Conservation (phyloP, 2,888 invertebrate genomes). For the Aspidiotus destructor region DNA sequence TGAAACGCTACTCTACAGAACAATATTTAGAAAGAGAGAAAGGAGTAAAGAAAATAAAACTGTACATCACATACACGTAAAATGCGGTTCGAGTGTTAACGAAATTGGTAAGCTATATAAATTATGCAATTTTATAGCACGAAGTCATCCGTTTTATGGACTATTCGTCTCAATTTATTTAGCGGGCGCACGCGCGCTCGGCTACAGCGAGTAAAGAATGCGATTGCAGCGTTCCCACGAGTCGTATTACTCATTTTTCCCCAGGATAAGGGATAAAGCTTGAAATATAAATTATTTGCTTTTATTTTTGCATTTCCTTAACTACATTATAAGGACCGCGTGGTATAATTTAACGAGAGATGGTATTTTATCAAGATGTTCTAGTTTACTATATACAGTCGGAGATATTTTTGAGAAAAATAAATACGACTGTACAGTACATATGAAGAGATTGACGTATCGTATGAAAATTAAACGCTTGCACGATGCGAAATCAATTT, state of each 20-base stretch:
- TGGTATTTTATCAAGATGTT: not conserved
- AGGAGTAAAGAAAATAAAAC: not conserved
- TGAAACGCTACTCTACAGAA: not conserved
- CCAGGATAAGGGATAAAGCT: not conserved
- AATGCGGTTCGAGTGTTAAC: not conserved
- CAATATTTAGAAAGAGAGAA: conserved; percentile 2
- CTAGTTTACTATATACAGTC: too few relatives aligned
- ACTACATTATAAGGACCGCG: conserved; percentile 11
- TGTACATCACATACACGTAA: too few relatives aligned
- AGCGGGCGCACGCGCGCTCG: conserved; percentile 18
- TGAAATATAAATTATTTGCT: conserved; percentile 14
- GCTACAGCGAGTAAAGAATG: conserved; percentile 13
- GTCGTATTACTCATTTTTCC: conserved; percentile 30
- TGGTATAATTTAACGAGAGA: conserved; percentile 27
- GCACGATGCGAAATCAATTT: too few relatives aligned
- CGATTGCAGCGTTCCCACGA: conserved; percentile 15
- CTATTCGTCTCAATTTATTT: conserved; percentile 32
- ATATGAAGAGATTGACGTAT: too few relatives aligned
- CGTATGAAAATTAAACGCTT: too few relatives aligned
- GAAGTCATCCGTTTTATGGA: conserved; percentile 30
- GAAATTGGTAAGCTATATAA: conserved; percentile 14
- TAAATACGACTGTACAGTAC: too few relatives aligned
- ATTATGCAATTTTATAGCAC: conserved; percentile 32
- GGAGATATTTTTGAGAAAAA: too few relatives aligned
- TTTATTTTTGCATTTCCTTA: conserved; percentile 16